These are phyloP conservation scores for Troides aeacus DNA, from an alignment of 2,888 invertebrate genomes.

Conservation along the genomic window DNA sequence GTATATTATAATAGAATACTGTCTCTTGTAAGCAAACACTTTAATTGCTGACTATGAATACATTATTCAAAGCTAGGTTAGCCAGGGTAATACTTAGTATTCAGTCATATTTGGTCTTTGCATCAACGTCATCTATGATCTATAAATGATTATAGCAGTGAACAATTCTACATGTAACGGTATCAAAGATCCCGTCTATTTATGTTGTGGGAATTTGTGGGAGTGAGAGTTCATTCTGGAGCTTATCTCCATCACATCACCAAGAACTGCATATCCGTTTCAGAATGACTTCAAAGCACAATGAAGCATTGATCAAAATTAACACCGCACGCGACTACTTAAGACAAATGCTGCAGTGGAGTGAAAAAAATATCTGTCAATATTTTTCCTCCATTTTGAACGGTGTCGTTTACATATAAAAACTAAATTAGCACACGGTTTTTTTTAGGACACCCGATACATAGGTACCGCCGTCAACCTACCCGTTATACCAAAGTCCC, in stretches of 20 bases:
- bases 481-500: constrained; percentile 49
- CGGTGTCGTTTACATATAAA: constrained; percentile 32
- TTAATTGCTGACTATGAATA: too few species aligned
- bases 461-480: constrained; percentile 39
- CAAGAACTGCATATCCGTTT: not conserved
- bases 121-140: too few species aligned
- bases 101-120: too few species aligned
- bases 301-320: constrained; percentile 50
- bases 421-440: constrained; percentile 35
- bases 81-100: too few species aligned
- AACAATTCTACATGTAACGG: too few species aligned
- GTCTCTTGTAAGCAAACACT: too few species aligned
- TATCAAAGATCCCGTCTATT: not conserved
- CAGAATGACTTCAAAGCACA: too few species aligned
- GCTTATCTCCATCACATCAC: too few species aligned
- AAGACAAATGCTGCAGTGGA: constrained; percentile 33
- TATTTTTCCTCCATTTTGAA: constrained; percentile 31
- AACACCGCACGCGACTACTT: constrained; percentile 66
- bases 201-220: not conserved
- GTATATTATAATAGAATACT: too few species aligned
- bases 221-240: too few species aligned
- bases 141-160: too few species aligned
- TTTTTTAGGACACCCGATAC: constrained; percentile 32
- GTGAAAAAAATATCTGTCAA: constrained; percentile 32
- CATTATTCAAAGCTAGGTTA: too few species aligned